Percentiles rank a stretch among this genome's conserved stretches.
phyloP scores from a whole-genome alignment of 1,140 invertebrate species.

The Leptinotarsa texana region DNA sequence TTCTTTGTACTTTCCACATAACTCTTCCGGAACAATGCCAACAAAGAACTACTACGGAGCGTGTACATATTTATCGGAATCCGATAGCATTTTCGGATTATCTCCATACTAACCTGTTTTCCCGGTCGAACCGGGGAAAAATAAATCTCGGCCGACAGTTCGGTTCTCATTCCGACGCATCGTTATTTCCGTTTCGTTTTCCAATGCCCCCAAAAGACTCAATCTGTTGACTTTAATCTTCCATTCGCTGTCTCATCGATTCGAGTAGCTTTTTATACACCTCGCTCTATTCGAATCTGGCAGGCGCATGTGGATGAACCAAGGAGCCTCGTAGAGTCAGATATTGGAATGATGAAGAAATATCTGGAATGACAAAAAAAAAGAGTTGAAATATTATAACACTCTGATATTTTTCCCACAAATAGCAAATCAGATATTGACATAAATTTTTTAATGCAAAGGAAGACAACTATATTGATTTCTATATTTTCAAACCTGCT shows the following conservation, averaged over 20 bases:
- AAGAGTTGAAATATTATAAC: too few relatives aligned
- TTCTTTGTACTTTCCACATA: background rate
- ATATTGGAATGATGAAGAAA: background rate
- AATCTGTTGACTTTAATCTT: constrained; percentile 51
- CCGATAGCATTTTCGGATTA: constrained; percentile 17
- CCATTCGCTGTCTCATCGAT: constrained; percentile 47
- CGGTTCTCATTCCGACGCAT: constrained; percentile 47
- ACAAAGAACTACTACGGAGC: constrained; percentile 2
- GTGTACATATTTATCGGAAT: constrained; percentile 20
- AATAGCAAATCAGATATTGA: too few relatives aligned
- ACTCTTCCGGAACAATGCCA: background rate
- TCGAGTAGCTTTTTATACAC: constrained; percentile 26
- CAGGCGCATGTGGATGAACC: background rate
- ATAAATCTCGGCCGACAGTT: constrained; percentile 45
- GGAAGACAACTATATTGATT: too few relatives aligned
- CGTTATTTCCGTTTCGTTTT: constrained; percentile 50
- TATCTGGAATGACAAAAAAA: too few relatives aligned
- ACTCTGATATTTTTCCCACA: too few relatives aligned
- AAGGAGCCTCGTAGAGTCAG: background rate
- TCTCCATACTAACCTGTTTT: constrained; percentile 8
- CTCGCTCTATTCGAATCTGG: background rate
- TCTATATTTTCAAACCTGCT: too few relatives aligned
- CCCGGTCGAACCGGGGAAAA: constrained; percentile 28
- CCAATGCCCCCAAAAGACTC: constrained; percentile 48
- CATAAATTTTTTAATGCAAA: too few relatives aligned